Evolutionary conservation across 2,888 invertebrate genomes (phyloP), one percentile per base, ranked within the genome.

Genomic region (Sinopyrophorus schimmeli): DNA sequence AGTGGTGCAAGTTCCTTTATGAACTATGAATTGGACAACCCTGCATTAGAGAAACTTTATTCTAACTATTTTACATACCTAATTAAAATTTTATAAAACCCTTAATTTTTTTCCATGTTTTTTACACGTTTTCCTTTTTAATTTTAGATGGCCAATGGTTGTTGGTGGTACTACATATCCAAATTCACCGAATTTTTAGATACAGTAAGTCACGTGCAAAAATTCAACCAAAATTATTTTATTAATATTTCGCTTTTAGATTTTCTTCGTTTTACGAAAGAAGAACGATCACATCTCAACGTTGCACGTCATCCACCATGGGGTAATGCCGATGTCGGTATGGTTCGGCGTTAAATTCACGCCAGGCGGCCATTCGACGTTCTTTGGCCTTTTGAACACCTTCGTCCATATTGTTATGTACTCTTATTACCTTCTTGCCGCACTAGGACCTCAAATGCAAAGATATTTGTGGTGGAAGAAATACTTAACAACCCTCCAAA

Each of bases 111-210:
- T n/a, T n/a, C n/a, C n/a, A n/a, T n/a, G n/a, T n/a, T n/a, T n/a
- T n/a, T n/a, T n/a, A n/a, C n/a, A n/a, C n/a, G n/a, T n/a, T n/a
- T n/a, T n/a, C n/a, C n/a, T n/a, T n/a, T n/a, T n/a, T n/a, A n/a
- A 57, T 67, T 75, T 28, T 73, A 90, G 89, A 94, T 96, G 92
- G 92, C 89, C 40, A 81, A 82, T 65, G 89, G 90, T 26, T 93
- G 93, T 75, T 96, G 94, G 93, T 92, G 92, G 92, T 96, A 95
- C 76, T 95, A 92, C 78, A 86, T 96, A 75, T 92, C 94, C 68
- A 97, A 96, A 77, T 95, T 95, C 76, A 92, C 94, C 64, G 96
- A 97, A 76, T 92, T 96, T 75, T 86, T 93, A 70, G 96, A 97
- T 78, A 96, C 96, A 66, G 87, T 95, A 68, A 79, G 79, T 73